Evolutionary conservation across 2,888 invertebrate species (phyloP).

Genomic region (Drosophila diplacantha): DNA sequence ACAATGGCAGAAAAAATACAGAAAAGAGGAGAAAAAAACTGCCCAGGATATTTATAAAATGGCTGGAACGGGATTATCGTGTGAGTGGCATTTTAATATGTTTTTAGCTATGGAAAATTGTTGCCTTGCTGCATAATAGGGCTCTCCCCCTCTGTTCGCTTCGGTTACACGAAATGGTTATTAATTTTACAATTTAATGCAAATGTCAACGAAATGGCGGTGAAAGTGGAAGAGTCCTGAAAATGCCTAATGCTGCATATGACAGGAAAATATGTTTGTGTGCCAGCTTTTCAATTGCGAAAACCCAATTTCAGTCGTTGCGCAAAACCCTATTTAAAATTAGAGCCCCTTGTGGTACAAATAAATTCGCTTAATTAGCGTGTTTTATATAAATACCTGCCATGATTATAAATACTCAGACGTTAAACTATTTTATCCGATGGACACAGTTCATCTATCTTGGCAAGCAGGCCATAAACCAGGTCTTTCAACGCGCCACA

Average conservation of each 20-base stretch:
- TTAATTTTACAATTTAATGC: slow-evolving; percentile 60
- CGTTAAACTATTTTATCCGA: slow-evolving; percentile 38
- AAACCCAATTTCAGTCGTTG: slow-evolving; percentile 9
- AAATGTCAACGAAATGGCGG: slow-evolving; percentile 36
- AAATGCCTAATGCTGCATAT: slow-evolving; percentile 30
- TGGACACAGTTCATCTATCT: slow-evolving; percentile 52
- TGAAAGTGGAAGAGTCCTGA: slow-evolving; percentile 14
- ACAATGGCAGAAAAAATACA: slow-evolving; percentile 9
- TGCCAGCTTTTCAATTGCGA: slow-evolving; percentile 11
- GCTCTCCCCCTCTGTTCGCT: slow-evolving; percentile 8
- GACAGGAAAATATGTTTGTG: slow-evolving; percentile 8
- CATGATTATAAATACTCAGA: slow-evolving; percentile 33
- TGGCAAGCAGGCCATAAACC: slow-evolving; percentile 47
- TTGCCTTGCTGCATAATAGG: slow-evolving; percentile 21
- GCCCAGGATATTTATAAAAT: slow-evolving; percentile 6
- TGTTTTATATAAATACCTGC: slow-evolving; percentile 24
- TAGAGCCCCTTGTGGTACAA: slow-evolving; percentile 1
- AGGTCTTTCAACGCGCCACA: slow-evolving; percentile 39
- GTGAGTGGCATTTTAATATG: slow-evolving; percentile 71
- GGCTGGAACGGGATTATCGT: slow-evolving; percentile 55
- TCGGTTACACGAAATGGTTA: slow-evolving; percentile 58
- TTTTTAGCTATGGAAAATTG: slow-evolving; percentile 51
- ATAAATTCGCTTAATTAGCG: slow-evolving; percentile 15
- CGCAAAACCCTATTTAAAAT: slow-evolving; percentile 6
- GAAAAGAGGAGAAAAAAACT: slow-evolving; percentile 30